Conservation (phyloP, 2,797 vertebrate genomes). For the Gobio occitaniae region DNA sequence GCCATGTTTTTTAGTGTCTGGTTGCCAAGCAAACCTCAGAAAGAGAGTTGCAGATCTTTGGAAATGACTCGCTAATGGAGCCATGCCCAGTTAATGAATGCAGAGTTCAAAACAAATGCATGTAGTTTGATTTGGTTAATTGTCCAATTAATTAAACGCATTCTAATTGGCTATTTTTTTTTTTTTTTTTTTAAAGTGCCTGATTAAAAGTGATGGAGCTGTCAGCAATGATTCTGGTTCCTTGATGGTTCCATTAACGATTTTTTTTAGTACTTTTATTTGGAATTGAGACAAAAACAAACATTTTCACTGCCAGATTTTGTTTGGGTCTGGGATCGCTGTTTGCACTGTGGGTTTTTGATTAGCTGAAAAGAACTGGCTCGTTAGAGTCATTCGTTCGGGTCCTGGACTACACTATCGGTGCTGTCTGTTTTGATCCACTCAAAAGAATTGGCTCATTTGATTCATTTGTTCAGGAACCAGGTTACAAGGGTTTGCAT, state of each 20-base stretch:
- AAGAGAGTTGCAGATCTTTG: conserved; percentile 43
- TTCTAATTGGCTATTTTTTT: not conserved
- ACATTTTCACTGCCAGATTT: not conserved
- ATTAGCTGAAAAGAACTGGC: not conserved
- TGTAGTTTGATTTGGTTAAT: not conserved
- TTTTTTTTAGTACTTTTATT: not conserved
- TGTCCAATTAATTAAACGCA: not conserved
- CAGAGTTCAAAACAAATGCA: conserved; percentile 20
- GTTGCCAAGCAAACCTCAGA: conserved; percentile 50
- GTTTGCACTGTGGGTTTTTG: not conserved
- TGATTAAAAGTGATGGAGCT: not conserved
- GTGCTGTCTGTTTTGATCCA: not conserved
- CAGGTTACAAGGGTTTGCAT: not conserved
- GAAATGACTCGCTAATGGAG: not conserved
- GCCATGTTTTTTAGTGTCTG: conserved; percentile 56
- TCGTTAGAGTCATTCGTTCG: not conserved
- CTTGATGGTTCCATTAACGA: not conserved
- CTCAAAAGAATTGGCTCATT: not conserved
- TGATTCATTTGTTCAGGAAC: not conserved
- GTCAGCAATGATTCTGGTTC: not conserved
- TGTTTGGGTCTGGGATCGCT: too few species aligned
- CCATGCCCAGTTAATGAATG: conserved; percentile 12
- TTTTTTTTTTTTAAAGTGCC: not conserved
- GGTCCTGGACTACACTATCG: not conserved
- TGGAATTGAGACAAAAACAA: not conserved